Evolutionary conservation across 1,140 invertebrate genomes (phyloP).

Genomic region (Tribolium madens): DNA sequence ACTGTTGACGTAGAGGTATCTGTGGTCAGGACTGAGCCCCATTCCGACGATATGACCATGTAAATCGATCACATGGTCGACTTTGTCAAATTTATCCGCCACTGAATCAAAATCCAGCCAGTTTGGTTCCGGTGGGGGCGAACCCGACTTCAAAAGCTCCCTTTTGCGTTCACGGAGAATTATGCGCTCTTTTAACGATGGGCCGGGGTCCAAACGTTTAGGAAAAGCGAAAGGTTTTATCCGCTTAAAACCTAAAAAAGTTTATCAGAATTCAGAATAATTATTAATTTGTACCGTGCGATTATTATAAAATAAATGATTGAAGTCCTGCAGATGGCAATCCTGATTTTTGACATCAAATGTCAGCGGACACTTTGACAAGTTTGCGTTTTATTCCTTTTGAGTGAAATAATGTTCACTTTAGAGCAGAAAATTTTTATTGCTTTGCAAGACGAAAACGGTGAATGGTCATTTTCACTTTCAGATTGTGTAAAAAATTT

Average conservation of each 20-base stretch:
- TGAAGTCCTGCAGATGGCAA: too few species aligned
- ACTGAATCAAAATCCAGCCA: constrained; percentile 79
- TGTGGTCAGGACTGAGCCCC: constrained; percentile 88
- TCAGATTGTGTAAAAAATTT: too few species aligned
- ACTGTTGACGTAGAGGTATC: constrained; percentile 89
- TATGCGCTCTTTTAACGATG: constrained; percentile 76
- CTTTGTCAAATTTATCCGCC: constrained; percentile 79
- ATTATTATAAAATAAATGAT: too few species aligned
- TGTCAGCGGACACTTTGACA: too few species aligned
- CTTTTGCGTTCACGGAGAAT: constrained; percentile 71
- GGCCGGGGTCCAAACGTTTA: constrained; percentile 76
- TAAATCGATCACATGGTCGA: constrained; percentile 88
- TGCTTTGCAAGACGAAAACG: too few species aligned
- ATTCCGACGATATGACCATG: constrained; percentile 93
- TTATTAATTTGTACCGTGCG: too few species aligned
- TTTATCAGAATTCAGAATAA: too few species aligned
- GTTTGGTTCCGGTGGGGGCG: constrained; percentile 71
- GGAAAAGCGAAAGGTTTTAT: constrained; percentile 82
- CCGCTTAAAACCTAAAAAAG: constrained; percentile 76
- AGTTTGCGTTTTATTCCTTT: too few species aligned
- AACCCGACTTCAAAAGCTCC: constrained; percentile 66
- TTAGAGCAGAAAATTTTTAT: too few species aligned
- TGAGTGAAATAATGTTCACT: too few species aligned
- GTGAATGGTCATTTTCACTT: too few species aligned
- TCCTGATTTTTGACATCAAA: too few species aligned